phyloP scores from a whole-genome alignment of 2,888 invertebrate genomes.

The Drosophila phalerata region DNA sequence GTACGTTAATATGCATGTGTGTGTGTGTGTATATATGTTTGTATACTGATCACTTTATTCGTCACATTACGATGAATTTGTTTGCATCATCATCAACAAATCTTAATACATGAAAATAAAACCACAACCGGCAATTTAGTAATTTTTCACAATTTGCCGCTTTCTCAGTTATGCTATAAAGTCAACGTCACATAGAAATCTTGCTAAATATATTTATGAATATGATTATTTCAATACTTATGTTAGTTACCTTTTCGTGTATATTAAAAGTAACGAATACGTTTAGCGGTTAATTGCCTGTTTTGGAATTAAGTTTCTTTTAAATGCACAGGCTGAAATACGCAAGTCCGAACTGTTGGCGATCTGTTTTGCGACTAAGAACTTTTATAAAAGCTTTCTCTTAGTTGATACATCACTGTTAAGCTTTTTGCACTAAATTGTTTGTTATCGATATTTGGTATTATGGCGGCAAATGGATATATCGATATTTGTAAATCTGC shows the following conservation, averaged over 20 bases:
- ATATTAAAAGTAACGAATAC: constrained; percentile 25
- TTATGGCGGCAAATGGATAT: neutral
- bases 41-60: constrained; percentile 31
- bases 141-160: constrained; percentile 10
- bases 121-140: constrained; percentile 9
- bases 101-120: constrained; percentile 16
- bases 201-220: neutral
- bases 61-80: constrained; percentile 48
- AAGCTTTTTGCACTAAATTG: constrained; percentile 10
- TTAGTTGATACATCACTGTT: constrained; percentile 13
- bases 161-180: constrained; percentile 7
- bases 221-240: constrained; percentile 6
- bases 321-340: constrained; percentile 71
- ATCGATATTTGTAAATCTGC: constrained; percentile 25
- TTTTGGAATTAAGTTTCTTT: constrained; percentile 66
- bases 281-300: constrained; percentile 54
- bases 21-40: constrained; percentile 6
- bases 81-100: constrained; percentile 66
- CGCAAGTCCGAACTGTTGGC: constrained; percentile 39
- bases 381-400: constrained; percentile 21
- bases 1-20: constrained; percentile 11
- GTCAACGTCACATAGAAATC: neutral
- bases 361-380: constrained; percentile 61
- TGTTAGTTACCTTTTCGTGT: constrained; percentile 47
- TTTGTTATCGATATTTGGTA: constrained; percentile 24